Evolutionary conservation across 2,888 invertebrate species (phyloP), one percentile per base, ranked within the genome.

Genomic region (Antheraea yamamai): DNA sequence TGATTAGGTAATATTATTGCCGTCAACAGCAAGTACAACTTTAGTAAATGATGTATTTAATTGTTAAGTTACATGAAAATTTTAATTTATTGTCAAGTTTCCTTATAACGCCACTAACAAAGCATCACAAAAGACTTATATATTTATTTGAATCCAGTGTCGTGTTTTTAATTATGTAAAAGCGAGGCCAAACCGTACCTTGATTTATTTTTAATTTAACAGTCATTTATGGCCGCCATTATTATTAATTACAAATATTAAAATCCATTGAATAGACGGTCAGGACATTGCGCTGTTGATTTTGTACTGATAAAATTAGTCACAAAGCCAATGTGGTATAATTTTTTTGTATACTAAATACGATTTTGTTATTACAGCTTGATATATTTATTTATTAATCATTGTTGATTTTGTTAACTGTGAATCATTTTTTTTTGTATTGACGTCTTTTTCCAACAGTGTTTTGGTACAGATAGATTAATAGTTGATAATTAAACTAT

Each of bases 121-220:
- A 75, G 73, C 86, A 86, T 86, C 86, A 86, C 86, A 86, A 86
- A 79, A 82, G 82, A 83, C 52, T 81, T 80, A 80, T n/a, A 80
- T 83, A 83, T 84, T 84, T 87, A 86, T 87, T 85, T 79, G 74
- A 84, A 85, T 77, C 90, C 90, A 90, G 90, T 90, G 90, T 82
- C 82, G 83, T 84, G 81, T 81, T 84, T 61, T 83, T 81, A 79
- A 82, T 84, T 81, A 76, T 79, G 77, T 78, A 77, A 73, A 77
- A 78, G 79, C 79, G 75, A 73, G 75, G 76, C 79, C 75, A 82
- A 81, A 81, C 80, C 81, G 77, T 84, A 83, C 78, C 79, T 80
- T 78, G 73, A 74, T 73, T 23, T 68, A n/a, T 72, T 77, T 74
- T 64, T 66, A 71, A 78, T 30, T 12, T 35, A 16, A 26, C 35